Evolutionary conservation across 1,140 invertebrate species (phyloP), one percentile per base, ranked within the genome.

Genomic region (Nasonia giraulti): DNA sequence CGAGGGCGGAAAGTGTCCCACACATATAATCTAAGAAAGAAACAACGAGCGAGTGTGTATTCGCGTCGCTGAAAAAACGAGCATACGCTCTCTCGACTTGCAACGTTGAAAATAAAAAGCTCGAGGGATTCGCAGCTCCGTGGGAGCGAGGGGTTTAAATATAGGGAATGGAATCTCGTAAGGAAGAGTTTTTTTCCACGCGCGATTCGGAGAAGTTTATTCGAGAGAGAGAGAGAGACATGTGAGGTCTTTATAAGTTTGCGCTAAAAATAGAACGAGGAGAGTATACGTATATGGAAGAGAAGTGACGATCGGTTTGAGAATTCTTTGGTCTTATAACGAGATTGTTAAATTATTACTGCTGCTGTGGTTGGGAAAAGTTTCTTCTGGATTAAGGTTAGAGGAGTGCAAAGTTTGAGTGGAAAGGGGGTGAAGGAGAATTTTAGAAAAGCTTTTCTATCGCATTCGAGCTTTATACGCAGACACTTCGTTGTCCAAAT

Each of bases 31-130:
- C 27, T 27, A 62, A 62, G 55, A 62, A 62, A 62, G 6, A 20
- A 55, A 55, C 50, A 37, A 10, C 40, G 40, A 62, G 17, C 6
- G 20, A 6, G 20, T 62, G 6, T n/a, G 55, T 20, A 10, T 44
- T 7, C 7, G 3, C 17, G 55, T 62, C 47, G 47, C 47, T 62
- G 31, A 71, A 83, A 83, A 83, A 83, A 83, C 33, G 50, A 83
- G 82, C 82, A 83, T 37, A 37, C 5, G 33, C 71, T 27, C 27
- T 27, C 27, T 82, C 10, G 80, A 55, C 50, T 74, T 14, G 73
- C 20, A 82, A 74, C 40, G 27, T 27, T 5, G 37, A 44, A 74
- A 74, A 23, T 23, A 37, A 74, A 62, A 62, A n/a, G 14, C 20
- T 17, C 55, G 20, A 62, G 55, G 55, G 55, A 62, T 62, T 62